Evolutionary conservation across 2,113 vertebrate species (phyloP), one percentile per base, ranked within the genome.

Genomic region (Fregetta grallaria): DNA sequence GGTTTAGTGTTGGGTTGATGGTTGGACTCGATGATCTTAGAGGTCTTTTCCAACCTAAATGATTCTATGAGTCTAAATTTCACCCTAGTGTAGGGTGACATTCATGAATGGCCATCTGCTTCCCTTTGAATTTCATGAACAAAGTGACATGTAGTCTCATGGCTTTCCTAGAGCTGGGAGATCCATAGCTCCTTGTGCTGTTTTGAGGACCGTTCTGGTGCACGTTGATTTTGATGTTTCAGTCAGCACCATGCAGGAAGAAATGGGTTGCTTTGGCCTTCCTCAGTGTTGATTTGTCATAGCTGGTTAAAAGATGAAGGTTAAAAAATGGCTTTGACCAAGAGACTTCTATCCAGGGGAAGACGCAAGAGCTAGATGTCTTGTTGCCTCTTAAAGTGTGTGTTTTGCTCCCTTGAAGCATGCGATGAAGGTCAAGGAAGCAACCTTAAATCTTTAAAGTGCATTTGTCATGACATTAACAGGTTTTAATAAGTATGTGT

Each of bases 241-340:
- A 15, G 30, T 49, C 0, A 0, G 50, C 32, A 42, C 18, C 6
- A 0, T 52, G 49, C 29, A 62, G 72, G 49, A 77, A 29, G 26
- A 47, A 68, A 79, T 42, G 58, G 63, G 16, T 49, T 77, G 34
- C 20, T 78, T 81, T 1, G 3, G 45, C 66, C 36, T 84, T 45
- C 6, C 1, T 32, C 0, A 0, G 26, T n/a, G 38, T 29, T 40
- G 18, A 62, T 45, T 76, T 9, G 0, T 40, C 47, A 26, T 20
- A 75, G 73, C 23, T 88, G 53, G 10, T 83, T 82, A 45, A 75
- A 80, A 74, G 52, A 27, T 47, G 29, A 27, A 32, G 38, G 44
- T 36, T 76, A 36, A 27, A 75, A 40, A 63, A 25, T 47, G 71
- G 34, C 23, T 66, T 73, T 67, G 27, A 25, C 18, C 17, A 23